phyloP scores from a whole-genome alignment of 2,113 vertebrate species.

The Geococcyx californianus region DNA sequence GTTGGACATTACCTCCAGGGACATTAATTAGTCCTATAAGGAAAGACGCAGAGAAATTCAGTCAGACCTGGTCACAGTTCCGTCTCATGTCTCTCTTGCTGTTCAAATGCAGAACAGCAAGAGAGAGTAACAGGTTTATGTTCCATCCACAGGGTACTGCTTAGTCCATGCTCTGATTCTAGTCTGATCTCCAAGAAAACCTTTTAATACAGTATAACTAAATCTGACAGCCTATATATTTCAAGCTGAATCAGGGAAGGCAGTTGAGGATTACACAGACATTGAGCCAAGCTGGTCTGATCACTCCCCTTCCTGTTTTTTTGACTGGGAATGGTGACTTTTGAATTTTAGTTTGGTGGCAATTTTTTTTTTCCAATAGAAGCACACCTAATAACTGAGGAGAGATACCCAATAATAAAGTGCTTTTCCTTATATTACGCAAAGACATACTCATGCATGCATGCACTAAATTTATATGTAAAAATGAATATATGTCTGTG shows the following conservation, averaged over 20 bases:
- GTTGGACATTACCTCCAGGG: not conserved
- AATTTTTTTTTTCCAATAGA: not conserved
- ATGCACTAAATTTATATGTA: not conserved
- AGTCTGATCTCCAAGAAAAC: not conserved
- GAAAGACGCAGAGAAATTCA: not conserved
- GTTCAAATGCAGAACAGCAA: not conserved
- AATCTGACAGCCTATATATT: not conserved
- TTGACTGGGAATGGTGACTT: not conserved
- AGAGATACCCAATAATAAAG: not conserved
- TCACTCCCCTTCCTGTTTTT: not conserved
- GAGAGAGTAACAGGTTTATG: not conserved
- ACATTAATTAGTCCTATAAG: not conserved
- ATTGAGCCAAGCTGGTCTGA: not conserved
- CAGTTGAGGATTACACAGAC: not conserved
- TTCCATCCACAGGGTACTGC: rapidly evolving
- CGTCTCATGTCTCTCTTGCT: no score
- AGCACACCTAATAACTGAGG: not conserved
- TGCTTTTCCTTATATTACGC: not conserved
- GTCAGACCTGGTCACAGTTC: not conserved
- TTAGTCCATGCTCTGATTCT: not conserved
- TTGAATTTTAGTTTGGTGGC: not conserved
- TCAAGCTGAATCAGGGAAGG: not conserved
- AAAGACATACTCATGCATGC: not conserved
- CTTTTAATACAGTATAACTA: not conserved
- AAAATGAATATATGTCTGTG: not conserved